A percentile compares a stretch with the other conserved stretches of the same genome.
Conservation (phyloP, 2,888 invertebrate species). For the Lydus trimaculatus region DNA sequence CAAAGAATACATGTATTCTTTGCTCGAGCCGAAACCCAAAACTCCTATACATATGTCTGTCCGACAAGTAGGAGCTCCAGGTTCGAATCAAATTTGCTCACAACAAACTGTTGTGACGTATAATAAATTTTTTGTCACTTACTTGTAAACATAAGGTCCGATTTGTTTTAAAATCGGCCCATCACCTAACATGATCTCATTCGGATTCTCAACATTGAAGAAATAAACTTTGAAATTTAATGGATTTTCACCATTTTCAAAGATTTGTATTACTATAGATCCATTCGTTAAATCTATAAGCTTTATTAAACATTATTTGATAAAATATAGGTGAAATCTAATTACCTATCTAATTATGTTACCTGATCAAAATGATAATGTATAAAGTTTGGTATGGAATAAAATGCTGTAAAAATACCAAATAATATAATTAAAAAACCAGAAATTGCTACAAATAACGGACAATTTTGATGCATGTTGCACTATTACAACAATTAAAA, state of each 20-base stretch:
- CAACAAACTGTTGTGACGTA: too few species aligned
- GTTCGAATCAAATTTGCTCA: too few species aligned
- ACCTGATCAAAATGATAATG: background rate
- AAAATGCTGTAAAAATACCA: background rate
- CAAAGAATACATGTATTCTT: too few species aligned
- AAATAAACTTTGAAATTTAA: background rate
- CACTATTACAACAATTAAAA: background rate
- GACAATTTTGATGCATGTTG: conserved; percentile 9
- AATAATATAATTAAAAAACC: background rate
- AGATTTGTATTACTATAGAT: background rate
- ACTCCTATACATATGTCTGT: too few species aligned
- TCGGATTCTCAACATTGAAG: conserved; percentile 8
- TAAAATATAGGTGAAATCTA: too few species aligned
- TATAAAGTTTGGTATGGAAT: background rate
- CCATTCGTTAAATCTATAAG: background rate
- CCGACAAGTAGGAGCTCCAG: too few species aligned
- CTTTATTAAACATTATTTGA: background rate
- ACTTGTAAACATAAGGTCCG: conserved; percentile 62
- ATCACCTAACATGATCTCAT: conserved; percentile 63
- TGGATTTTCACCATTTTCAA: background rate
- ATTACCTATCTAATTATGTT: background rate
- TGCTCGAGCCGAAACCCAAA: too few species aligned
- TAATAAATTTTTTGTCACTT: background rate
- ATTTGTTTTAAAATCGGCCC: conserved; percentile 65
- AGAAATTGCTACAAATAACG: background rate